Base-by-base conservation (phyloP, 2,113 vertebrate genomes). In the Bubalus kerabau region DNA sequence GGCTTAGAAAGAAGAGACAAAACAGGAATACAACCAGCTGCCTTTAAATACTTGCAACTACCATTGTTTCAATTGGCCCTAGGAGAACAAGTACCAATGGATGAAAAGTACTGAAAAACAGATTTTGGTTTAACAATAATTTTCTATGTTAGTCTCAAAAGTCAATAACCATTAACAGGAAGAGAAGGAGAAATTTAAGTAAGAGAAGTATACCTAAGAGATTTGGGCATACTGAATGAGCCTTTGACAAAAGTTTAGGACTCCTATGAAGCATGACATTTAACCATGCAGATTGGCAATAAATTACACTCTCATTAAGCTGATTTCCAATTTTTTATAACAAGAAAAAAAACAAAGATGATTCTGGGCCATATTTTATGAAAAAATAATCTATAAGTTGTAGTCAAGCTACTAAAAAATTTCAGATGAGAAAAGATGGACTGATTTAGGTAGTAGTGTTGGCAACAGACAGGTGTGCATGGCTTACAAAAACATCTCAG, bases 141-240 rank as follows among this genome's bases (percentile, higher is more conserved):
- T 94, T 62, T 71, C 76, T 86, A 67, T 48, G 28, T 92, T 62
- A 84, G 46, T 40, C 40, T 96, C 52, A 88, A 94, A 95, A 84
- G 26, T 95, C 71, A 67, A 14, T 59, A 90, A 92, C 52, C 59
- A 88, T 40, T 87, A 48, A 93, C 32, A 64, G 24, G 48, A 23
- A 54, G 24, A 89, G 59, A 60, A 91, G 48, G 19, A 96, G 12
- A 89, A 81, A 82, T 30, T 60, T 86, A 85, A 91, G 81, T 19
- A 57, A 26, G 43, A 96, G 94, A 96, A 96, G n/a, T 56, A 48
- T 92, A 85, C 60, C 16, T 60, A 95, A 93, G 46, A 81, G n/a
- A 87, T 57, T 52, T 94, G 57, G 43, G 59, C 59, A 71, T 26
- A 83, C 4, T 36, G 4, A 78, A 93, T 76, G n/a, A 90, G 57